phyloP scores from a whole-genome alignment of 1,140 invertebrate species.

The Saccostrea cuccullata region DNA sequence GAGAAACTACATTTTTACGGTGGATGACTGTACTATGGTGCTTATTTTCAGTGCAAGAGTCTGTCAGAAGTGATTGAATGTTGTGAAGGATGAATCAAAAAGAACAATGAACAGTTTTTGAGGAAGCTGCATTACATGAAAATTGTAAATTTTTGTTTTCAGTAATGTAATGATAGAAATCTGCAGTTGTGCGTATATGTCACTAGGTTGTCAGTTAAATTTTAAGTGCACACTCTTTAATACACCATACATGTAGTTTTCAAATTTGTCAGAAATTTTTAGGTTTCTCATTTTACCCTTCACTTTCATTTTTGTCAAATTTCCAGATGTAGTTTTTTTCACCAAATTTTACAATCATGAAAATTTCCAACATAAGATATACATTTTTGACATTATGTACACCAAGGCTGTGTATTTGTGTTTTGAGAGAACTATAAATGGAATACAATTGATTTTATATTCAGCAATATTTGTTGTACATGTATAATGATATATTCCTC shows the following conservation, averaged over 20 bases:
- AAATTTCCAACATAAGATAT: background rate
- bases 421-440: background rate
- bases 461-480: background rate
- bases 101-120: background rate
- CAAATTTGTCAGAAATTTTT: background rate
- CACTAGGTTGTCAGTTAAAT: background rate
- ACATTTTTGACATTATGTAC: background rate
- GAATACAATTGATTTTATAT: background rate
- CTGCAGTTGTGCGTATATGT: background rate
- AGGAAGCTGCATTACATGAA: background rate
- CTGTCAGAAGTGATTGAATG: background rate
- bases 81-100: background rate
- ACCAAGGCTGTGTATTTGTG: too few relatives aligned
- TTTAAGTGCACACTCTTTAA: background rate
- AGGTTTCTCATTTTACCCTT: background rate
- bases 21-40: background rate
- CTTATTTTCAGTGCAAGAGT: background rate
- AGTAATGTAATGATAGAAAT: background rate
- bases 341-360: background rate
- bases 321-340: background rate
- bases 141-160: background rate
- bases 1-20: background rate
- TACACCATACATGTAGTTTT: background rate
- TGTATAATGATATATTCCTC: background rate
- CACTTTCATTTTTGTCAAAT: background rate